Conservation (phyloP, 2,888 invertebrate species). For the Drymonia ruficornis region DNA sequence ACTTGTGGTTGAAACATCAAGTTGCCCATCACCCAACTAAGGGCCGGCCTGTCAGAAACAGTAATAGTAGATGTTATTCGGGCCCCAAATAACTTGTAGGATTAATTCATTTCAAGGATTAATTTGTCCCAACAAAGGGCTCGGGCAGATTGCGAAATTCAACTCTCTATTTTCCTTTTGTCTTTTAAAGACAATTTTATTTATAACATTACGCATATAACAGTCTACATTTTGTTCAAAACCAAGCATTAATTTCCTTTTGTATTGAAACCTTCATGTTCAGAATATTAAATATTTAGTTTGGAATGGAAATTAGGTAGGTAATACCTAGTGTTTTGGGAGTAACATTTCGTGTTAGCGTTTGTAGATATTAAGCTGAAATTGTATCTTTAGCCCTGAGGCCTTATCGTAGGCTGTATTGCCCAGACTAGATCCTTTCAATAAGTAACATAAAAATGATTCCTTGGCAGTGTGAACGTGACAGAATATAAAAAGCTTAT, state of each 20-base stretch:
- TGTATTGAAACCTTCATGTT: background rate
- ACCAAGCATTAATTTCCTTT: background rate
- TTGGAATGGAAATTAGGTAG: background rate
- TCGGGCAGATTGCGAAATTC: conserved; percentile 1
- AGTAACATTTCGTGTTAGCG: background rate
- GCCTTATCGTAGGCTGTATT: no score
- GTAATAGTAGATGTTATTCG: background rate
- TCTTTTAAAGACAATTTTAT: background rate
- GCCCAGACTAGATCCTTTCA: no score
- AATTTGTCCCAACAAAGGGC: conserved; percentile 6
- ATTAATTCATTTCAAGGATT: conserved; percentile 7
- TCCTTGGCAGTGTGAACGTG: no score
- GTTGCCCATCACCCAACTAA: background rate
- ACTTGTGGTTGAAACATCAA: background rate
- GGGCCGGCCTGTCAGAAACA: conserved; percentile 3
- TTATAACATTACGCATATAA: background rate
- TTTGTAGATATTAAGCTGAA: background rate
- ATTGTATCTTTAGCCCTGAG: background rate
- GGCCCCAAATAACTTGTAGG: conserved; percentile 4
- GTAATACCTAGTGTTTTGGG: background rate
- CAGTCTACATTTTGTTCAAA: background rate
- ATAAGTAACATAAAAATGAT: no score
- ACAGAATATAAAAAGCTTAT: no score
- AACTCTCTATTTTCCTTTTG: conserved; percentile 5
- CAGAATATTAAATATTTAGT: background rate